Base-by-base conservation (phyloP, 2,888 invertebrate species). In the Vesta saturnalis region DNA sequence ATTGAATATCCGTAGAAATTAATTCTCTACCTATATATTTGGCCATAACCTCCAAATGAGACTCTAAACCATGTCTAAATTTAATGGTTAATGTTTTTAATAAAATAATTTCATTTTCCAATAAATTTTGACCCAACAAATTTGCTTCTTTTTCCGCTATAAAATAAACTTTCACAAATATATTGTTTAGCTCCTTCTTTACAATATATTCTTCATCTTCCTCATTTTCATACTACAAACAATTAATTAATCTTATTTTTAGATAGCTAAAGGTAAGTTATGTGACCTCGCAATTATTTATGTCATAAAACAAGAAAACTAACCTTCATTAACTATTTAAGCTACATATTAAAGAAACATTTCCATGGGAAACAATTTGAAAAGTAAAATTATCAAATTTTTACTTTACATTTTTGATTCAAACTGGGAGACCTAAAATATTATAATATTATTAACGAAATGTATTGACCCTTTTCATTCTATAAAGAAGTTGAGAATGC, bases 11-110 rank as follows among this genome's bases (percentile, higher is more conserved):
- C 4, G 72, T 74, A 12, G 70, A 62, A 8, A 80, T 61, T 23
- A 78, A 62, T 21, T 76, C 74, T 69, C 77, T 77, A 0, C 80
- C 80, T 67, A 80, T 79, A 62, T 80, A 80, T 19, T 76, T 73
- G 5, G 80, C 78, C 6, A 80, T 75, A 19, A 80, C 70, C 55
- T 78, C 76, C n/a, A 80, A 69, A 67, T 80, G 80, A 1, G 76
- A 74, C 70, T 78, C 75, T 14, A 78, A 69, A 5, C 79, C 80
- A 18, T 78, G 75, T 52, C 77, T 72, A 61, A 79, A 80, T 68
- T 77, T 78, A 0, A 77, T 77, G 6, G 77, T 77, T 52, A 80
- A 68, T 15, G 75, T 73, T 47, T 77, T 64, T 56, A 80, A 60
- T 18, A 80, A 62, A 12, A 71, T 69, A 6, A 77, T 66, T 39